Base-by-base conservation (phyloP, 2,888 invertebrate genomes). In the Chrysomela aeneicollis region DNA sequence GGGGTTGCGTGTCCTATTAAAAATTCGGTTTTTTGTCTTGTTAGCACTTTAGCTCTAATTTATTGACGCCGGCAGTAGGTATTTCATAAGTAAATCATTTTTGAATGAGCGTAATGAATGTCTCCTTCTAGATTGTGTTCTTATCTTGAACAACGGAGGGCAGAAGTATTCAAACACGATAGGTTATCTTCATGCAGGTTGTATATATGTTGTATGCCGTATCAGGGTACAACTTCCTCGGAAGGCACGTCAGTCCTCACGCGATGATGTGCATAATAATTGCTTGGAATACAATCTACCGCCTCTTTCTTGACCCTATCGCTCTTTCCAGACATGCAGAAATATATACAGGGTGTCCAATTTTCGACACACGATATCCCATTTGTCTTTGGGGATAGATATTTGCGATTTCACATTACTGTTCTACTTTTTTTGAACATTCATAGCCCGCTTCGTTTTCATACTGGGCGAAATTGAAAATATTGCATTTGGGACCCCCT, bases 221-320 rank as follows among this genome's bases (percentile, higher is more conserved):
- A 77, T 78, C 79, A 71, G 72, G 73, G 73, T 78, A 80, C 79
- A 79, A 80, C 80, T 81, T 81, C 80, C 80, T 79, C 74, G 72
- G 73, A 74, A 73, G 58, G 74, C 70, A 74, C 70, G 73, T 71
- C 73, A 72, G 72, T 69, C 74, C 73, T 74, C 81, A 82, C 80
- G 81, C 81, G 74, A 82, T 77, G 81, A 82, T 82, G 81, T 81
- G 81, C 81, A 81, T 81, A 81, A 79, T 79, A 80, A 81, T 81
- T 78, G 80, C 64, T 52, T 61, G 32, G 47, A 32, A 46, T 52
- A 21, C 61, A 51, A 53, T 61, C 61, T 53, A 42, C 58, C 35
- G 49, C 61, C 51, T 61, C 52, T 30, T 58, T 37, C 51, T 64
- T 55, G 51, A 52, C 55, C 50, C 57, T 46, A 54, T 54, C 54